These are phyloP conservation scores for Manis crassicaudata DNA, from an alignment of 2,797 vertebrate genomes.

Conservation along the genomic window DNA sequence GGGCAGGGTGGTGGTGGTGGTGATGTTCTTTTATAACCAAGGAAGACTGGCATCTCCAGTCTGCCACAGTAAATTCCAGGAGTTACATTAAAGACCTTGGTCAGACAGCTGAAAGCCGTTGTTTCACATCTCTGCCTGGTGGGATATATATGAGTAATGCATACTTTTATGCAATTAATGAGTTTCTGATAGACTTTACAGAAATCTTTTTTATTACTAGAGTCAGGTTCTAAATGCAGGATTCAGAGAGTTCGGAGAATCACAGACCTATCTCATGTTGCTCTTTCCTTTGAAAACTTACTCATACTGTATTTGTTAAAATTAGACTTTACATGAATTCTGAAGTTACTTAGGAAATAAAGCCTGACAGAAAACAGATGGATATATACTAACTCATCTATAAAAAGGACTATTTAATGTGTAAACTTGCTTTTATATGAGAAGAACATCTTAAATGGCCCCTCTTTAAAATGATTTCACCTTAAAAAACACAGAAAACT, in stretches of 20 bases:
- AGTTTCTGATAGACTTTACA: not conserved
- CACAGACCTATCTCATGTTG: not conserved
- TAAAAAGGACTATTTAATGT: too few species aligned
- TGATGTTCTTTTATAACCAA: accelerated
- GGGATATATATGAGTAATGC: accelerated
- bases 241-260: not conserved
- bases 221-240: not conserved
- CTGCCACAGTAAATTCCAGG: too few species aligned
- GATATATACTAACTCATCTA: not conserved
- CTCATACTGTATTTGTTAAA: not conserved
- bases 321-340: not conserved
- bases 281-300: not conserved
- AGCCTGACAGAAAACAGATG: not conserved
- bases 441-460: not conserved
- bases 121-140: not conserved
- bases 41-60: not conserved
- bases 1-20: not conserved
- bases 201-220: not conserved
- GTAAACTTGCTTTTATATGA: not conserved
- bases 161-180: not conserved
- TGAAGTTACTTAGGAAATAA: not conserved
- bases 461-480: not conserved
- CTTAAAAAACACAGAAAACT: not conserved
- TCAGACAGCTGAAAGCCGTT: not conserved
- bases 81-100: not conserved